phyloP scores from a whole-genome alignment of 1,140 invertebrate genomes.

The Cydia amplana region DNA sequence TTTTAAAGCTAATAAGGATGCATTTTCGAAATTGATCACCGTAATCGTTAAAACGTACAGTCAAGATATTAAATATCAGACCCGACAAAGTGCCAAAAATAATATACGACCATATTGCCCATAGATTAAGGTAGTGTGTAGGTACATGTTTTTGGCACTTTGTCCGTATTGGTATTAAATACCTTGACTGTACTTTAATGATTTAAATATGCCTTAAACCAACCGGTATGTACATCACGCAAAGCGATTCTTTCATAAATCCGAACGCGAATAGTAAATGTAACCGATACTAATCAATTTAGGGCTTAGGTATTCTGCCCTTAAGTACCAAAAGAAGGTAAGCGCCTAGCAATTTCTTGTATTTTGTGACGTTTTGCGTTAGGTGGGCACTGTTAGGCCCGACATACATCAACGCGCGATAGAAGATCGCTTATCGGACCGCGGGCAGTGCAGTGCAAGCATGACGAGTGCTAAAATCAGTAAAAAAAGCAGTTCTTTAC shows the following conservation, averaged over 20 bases:
- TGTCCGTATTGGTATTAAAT: no score
- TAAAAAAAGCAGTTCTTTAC: no score
- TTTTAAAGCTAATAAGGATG: no score
- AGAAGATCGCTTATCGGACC: slow-evolving; percentile 53
- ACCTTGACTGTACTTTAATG: background rate
- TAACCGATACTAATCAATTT: slow-evolving; percentile 30
- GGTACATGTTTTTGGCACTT: no score
- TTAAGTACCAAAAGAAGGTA: background rate
- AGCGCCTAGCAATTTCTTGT: background rate
- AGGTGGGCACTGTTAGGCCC: slow-evolving; percentile 38
- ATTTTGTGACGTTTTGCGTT: background rate
- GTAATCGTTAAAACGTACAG: no score
- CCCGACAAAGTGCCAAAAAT: no score
- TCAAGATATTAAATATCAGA: no score
- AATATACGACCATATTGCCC: no score
- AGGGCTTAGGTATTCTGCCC: slow-evolving; percentile 1
- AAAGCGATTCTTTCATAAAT: slow-evolving; percentile 22
- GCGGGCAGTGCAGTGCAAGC: slow-evolving; percentile 32
- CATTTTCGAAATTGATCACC: no score
- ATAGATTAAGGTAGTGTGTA: no score
- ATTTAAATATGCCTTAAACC: background rate
- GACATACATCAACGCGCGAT: slow-evolving; percentile 54
- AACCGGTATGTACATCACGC: slow-evolving; percentile 15
- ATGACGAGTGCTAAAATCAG: background rate
- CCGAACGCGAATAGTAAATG: slow-evolving; percentile 4